A percentile compares a stretch with the other conserved stretches of the same genome.
Conservation (phyloP, 1,140 invertebrate genomes). For the Heliconius himera region DNA sequence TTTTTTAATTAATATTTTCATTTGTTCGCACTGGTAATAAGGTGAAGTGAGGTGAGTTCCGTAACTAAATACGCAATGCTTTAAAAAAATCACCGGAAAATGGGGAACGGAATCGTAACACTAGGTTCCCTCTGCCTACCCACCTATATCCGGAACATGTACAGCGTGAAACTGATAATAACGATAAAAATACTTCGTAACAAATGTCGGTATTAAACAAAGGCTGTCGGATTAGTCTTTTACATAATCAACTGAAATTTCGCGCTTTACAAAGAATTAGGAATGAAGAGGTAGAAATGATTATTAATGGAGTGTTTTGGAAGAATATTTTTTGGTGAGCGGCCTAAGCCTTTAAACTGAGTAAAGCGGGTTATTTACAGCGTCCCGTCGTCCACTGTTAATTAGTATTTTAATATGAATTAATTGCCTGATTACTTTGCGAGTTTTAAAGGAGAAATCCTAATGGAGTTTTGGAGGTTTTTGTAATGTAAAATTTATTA, state of each 20-base stretch:
- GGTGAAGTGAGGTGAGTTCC: too few species aligned
- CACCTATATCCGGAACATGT: too few species aligned
- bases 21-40: too few species aligned
- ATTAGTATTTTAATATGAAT: constrained; percentile 79
- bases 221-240: constrained; percentile 57
- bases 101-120: too few species aligned
- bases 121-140: too few species aligned
- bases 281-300: constrained; percentile 45
- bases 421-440: constrained; percentile 72
- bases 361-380: constrained; percentile 69
- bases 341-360: constrained; percentile 68
- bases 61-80: too few species aligned
- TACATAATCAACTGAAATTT: constrained; percentile 67
- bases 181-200: constrained; percentile 31
- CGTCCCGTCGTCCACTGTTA: constrained; percentile 63
- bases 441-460: constrained; percentile 46
- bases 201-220: constrained; percentile 43
- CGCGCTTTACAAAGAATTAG: constrained; percentile 59
- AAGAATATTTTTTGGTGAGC: constrained; percentile 70
- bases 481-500: not conserved
- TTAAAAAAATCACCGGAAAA: too few species aligned
- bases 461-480: constrained; percentile 17
- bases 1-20: too few species aligned
- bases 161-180: too few species aligned
- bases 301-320: constrained; percentile 51